Percentiles rank a stretch among this genome's conserved stretches.
Conservation (phyloP, 2,888 invertebrate species). For the Choristoneura rosaceana region DNA sequence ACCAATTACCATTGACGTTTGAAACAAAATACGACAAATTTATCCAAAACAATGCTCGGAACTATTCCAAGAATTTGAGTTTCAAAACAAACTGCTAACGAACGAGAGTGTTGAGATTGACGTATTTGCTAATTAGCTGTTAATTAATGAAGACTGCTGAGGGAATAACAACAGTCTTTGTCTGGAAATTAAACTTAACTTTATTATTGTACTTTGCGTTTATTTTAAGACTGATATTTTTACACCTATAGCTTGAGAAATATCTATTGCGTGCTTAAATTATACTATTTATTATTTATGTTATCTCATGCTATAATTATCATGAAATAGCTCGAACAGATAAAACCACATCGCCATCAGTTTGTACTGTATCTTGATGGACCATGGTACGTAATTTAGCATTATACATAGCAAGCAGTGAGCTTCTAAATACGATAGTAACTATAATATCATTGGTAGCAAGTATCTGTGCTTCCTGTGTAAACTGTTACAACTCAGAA, state of each 20-base stretch:
- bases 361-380: no score
- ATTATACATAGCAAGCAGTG: no score
- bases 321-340: no score
- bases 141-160: constrained; percentile 12
- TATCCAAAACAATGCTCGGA: background rate
- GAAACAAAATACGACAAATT: constrained; percentile 7
- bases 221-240: background rate
- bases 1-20: background rate
- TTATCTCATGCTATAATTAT: no score
- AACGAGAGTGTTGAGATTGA: constrained; percentile 49
- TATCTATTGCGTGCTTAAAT: no score
- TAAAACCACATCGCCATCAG: no score
- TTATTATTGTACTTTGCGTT: background rate
- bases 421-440: no score
- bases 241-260: background rate
- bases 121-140: constrained; percentile 34
- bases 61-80: background rate
- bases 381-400: no score
- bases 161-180: background rate
- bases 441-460: no score
- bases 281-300: no score
- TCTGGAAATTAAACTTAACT: background rate
- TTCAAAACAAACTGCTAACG: constrained; percentile 21
- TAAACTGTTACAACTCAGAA: no score
- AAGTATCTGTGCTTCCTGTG: no score